Evolutionary conservation across 2,888 invertebrate species (phyloP).

Genomic region (Drosophila formosana): DNA sequence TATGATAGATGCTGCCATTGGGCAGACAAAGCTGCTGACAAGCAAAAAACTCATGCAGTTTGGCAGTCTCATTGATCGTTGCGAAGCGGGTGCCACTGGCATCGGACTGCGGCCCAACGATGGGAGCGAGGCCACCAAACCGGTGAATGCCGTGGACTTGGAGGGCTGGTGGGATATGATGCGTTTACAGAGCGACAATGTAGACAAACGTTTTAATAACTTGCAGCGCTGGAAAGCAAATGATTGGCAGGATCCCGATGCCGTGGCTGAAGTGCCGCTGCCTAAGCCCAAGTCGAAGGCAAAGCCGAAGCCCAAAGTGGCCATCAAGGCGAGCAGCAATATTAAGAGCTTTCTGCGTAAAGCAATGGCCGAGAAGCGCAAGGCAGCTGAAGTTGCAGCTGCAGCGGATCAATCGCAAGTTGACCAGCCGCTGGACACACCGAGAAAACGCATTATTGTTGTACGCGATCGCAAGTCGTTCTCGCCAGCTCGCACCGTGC

Average conservation of each 20-base stretch:
- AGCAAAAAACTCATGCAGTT: constrained; percentile 91
- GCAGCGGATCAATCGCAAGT: not conserved
- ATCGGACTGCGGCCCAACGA: constrained; percentile 44
- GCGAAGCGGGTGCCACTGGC: constrained; percentile 72
- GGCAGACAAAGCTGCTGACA: constrained; percentile 90
- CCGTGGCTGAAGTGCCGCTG: constrained; percentile 8
- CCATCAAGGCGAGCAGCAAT: constrained; percentile 35
- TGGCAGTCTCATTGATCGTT: constrained; percentile 86
- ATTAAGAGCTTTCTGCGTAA: constrained; percentile 18
- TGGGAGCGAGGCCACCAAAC: constrained; percentile 76
- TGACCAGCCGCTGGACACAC: not conserved
- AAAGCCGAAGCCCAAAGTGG: constrained; percentile 61
- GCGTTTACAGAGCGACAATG: constrained; percentile 84
- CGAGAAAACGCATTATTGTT: constrained; percentile 41
- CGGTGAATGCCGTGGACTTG: constrained; percentile 87
- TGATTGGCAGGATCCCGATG: constrained; percentile 82
- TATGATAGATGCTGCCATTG: constrained; percentile 89
- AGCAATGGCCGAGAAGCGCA: constrained; percentile 11
- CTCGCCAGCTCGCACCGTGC: constrained; percentile 61
- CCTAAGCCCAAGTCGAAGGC: constrained; percentile 28
- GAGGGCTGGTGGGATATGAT: constrained; percentile 90
- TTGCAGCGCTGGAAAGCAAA: constrained; percentile 80
- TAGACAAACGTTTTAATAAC: constrained; percentile 82
- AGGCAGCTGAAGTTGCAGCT: not conserved
- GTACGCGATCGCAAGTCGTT: constrained; percentile 65